A percentile compares a stretch with the other conserved stretches of the same genome.
These are phyloP conservation scores for Synanthedon myopaeformis DNA, from an alignment of 2,888 invertebrate species.

Conservation along the genomic window DNA sequence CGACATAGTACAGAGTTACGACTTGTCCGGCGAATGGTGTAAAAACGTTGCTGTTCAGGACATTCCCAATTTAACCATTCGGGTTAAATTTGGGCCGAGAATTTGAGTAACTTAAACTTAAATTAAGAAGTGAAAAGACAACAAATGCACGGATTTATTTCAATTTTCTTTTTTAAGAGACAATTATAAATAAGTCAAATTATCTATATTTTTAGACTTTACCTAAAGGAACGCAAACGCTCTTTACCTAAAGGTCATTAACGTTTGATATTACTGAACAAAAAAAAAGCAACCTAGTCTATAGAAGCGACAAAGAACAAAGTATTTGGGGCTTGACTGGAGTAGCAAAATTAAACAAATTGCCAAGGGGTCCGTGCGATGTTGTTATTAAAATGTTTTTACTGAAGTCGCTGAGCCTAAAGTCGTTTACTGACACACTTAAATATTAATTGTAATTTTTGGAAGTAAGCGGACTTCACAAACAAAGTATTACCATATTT, in stretches of 20 bases:
- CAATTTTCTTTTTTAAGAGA: background rate
- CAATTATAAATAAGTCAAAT: too few relatives aligned
- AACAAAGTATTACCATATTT: slow-evolving; percentile 1
- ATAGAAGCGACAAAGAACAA: too few relatives aligned
- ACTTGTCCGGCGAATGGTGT: background rate
- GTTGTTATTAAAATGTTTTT: slow-evolving; percentile 5
- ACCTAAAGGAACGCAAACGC: too few relatives aligned
- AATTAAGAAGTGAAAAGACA: slow-evolving; percentile 5
- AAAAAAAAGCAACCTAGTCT: too few relatives aligned
- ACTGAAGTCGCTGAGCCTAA: slow-evolving; percentile 8
- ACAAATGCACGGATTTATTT: background rate
- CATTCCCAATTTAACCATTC: slow-evolving; percentile 14
- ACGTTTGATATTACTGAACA: too few relatives aligned
- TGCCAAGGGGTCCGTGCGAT: slow-evolving; percentile 1
- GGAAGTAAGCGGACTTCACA: slow-evolving; percentile 2
- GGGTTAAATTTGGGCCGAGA: slow-evolving; percentile 7
- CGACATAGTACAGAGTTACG: slow-evolving; percentile 8
- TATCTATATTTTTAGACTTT: too few relatives aligned
- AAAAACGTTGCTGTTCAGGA: slow-evolving; percentile 13
- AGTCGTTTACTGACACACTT: slow-evolving; percentile 13
- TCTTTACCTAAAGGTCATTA: too few relatives aligned
- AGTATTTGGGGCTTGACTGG: too few relatives aligned
- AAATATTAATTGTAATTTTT: slow-evolving; percentile 22
- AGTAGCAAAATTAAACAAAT: background rate
- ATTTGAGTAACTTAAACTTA: slow-evolving; percentile 5